These are phyloP conservation scores for Drosophila cracens DNA, from an alignment of 2,888 invertebrate genomes.

Conservation along the genomic window DNA sequence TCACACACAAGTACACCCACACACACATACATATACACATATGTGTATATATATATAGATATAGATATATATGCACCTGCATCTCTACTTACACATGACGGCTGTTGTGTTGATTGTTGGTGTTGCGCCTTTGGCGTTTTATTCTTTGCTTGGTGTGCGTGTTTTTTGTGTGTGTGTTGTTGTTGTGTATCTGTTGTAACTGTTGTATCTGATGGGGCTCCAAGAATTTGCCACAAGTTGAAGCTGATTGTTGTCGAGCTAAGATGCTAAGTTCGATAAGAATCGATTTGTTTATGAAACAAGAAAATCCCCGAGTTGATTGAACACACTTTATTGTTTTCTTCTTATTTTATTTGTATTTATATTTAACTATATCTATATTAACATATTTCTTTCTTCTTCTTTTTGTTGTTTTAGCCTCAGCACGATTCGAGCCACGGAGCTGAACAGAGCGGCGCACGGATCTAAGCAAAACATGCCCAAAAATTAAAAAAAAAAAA, in stretches of 20 bases:
- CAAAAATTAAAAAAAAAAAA: conserved; percentile 27
- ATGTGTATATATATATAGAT: not conserved
- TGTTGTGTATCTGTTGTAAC: conserved; percentile 1
- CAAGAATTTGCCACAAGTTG: conserved; percentile 9
- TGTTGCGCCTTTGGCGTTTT: conserved; percentile 15
- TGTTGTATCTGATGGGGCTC: conserved; percentile 38
- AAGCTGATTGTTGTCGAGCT: conserved; percentile 6
- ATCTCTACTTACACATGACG: conserved; percentile 54
- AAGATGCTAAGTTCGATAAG: conserved; percentile 7
- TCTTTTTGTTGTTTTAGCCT: conserved; percentile 31
- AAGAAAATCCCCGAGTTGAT: conserved; percentile 68
- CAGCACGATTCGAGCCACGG: conserved; percentile 46
- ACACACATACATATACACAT: not conserved
- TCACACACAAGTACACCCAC: conserved; percentile 10
- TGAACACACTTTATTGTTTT: conserved; percentile 66
- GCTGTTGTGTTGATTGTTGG: conserved; percentile 33
- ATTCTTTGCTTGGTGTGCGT: conserved; percentile 24
- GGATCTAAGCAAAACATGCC: conserved; percentile 45
- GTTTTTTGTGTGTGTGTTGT: not conserved
- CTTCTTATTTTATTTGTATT: not conserved
- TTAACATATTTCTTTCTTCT: not conserved
- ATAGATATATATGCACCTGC: conserved; percentile 1
- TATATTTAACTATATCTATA: not conserved
- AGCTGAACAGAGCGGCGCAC: conserved; percentile 36
- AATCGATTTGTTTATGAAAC: conserved; percentile 42